phyloP scores from a whole-genome alignment of 2,113 vertebrate genomes.

The Girardinichthys multiradiatus region DNA sequence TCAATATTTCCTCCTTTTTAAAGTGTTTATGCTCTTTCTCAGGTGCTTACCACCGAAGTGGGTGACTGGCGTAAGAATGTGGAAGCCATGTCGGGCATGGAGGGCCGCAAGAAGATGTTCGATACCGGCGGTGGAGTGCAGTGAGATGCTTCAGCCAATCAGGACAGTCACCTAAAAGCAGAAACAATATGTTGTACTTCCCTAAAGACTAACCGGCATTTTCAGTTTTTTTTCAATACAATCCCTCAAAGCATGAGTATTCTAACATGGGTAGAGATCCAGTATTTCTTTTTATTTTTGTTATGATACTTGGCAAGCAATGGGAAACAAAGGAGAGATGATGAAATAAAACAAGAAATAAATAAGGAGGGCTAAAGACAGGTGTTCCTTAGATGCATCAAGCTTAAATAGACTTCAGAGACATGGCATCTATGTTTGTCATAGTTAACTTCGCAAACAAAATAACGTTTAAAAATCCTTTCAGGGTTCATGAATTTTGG shows the following conservation, averaged over 20 bases:
- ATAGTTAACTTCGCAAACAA: neutral
- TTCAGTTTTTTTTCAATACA: constrained; percentile 24
- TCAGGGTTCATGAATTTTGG: neutral
- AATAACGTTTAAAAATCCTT: neutral
- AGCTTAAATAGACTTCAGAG: constrained; percentile 41
- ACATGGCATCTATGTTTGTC: neutral
- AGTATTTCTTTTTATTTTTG: constrained; percentile 43
- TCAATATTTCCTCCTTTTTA: neutral
- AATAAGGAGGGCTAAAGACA: constrained; percentile 17
- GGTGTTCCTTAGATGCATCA: constrained; percentile 21
- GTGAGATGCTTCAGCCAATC: constrained; percentile 39
- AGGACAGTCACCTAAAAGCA: neutral
- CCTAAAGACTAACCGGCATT: constrained; percentile 4
- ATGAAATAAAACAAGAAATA: constrained; percentile 31
- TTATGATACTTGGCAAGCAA: constrained; percentile 36
- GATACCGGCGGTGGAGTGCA: constrained; percentile 85
- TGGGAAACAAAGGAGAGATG: constrained; percentile 14
- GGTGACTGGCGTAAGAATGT: constrained; percentile 98
- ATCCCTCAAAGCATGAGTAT: constrained; percentile 32
- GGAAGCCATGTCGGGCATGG: constrained; percentile 99
- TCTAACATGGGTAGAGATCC: constrained; percentile 10
- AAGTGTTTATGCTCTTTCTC: neutral
- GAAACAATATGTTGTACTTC: constrained; percentile 18
- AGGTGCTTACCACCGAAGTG: constrained; percentile 92
- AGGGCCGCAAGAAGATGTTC: constrained; percentile 99